Evolutionary conservation across 2,797 vertebrate species (phyloP), one percentile per base, ranked within the genome.

Genomic region (Percopsis omiscomaycus): DNA sequence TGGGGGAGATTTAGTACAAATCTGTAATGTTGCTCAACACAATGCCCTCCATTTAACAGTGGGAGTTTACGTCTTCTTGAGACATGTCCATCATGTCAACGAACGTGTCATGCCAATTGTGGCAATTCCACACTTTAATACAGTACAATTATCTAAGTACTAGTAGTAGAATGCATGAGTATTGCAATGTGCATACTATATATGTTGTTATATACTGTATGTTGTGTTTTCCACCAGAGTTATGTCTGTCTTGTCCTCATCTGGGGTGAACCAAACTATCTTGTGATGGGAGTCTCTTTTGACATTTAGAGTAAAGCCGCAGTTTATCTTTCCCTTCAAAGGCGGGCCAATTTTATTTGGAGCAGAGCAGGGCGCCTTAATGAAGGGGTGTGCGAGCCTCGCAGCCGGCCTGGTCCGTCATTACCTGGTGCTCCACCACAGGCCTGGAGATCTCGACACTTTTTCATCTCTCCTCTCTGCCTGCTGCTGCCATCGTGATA

Each of bases 361-460:
- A 51, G 27, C 30, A 11, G 55, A 16, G 29, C 37, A 45, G 3
- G 58, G 69, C 22, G 47, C 57, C 44, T 0, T 72, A 71, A 78
- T 74, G 59, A 71, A 28, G 29, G 76, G 64, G 68, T 71, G 64
- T 61, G 65, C 28, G 57, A 49, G 66, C 56, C 13, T 0, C 45
- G 45, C 67, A 51, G 55, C 53, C 51, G 32, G 11, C 68, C 44
- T 61, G 70, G 68, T 13, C 63, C 14, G 1, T 77, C 66, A 73
- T 69, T 75, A 78, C 60, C 66, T 48, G 60, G 15, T 32, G 14
- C 14, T 16, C 14, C 29, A 50, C 28, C 22, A 32, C 42, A 51
- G 47, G 44, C 22, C 56, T 55, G 32, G 58, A 42, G 37, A 42
- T 42, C 8, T 42, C 37, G 6, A 42, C 37, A 42, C 37, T 42